These are phyloP conservation scores for Phasianus colchicus DNA, from an alignment of 2,113 vertebrate species.

Conservation along the genomic window DNA sequence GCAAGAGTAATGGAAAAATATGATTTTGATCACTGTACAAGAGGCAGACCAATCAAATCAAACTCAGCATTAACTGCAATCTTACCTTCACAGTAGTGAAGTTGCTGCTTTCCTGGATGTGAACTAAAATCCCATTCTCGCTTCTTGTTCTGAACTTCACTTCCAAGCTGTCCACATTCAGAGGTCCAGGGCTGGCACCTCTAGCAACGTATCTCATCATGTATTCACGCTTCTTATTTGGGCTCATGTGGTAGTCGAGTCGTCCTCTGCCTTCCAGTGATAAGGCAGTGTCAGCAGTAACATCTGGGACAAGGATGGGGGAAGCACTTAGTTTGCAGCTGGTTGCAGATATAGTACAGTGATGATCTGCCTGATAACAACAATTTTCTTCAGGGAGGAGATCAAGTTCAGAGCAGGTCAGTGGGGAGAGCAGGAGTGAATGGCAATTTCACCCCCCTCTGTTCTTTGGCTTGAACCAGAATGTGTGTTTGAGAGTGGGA, in stretches of 20 bases:
- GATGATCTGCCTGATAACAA: not conserved
- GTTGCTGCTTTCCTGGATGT: slow-evolving; percentile 95
- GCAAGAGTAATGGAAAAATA: slow-evolving; percentile 53
- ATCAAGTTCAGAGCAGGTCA: slow-evolving; percentile 39
- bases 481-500: slow-evolving; percentile 51
- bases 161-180: slow-evolving; percentile 80
- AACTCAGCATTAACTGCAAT: not conserved
- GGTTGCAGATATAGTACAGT: fast-evolving
- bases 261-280: slow-evolving; percentile 91
- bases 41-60: slow-evolving; percentile 37
- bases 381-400: not conserved
- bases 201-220: slow-evolving; percentile 77
- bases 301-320: slow-evolving; percentile 74
- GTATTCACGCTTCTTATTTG: slow-evolving; percentile 87
- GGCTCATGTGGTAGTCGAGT: slow-evolving; percentile 90
- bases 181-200: slow-evolving; percentile 21
- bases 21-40: slow-evolving; percentile 4
- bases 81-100: slow-evolving; percentile 94
- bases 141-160: slow-evolving; percentile 95
- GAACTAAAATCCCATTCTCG: slow-evolving; percentile 89
- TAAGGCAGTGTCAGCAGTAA: slow-evolving; percentile 90
- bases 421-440: not conserved
- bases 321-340: not conserved
- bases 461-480: slow-evolving; percentile 23
- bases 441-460: not conserved